Conservation (phyloP, 2,113 vertebrate genomes). For the Pelusios castaneus region DNA sequence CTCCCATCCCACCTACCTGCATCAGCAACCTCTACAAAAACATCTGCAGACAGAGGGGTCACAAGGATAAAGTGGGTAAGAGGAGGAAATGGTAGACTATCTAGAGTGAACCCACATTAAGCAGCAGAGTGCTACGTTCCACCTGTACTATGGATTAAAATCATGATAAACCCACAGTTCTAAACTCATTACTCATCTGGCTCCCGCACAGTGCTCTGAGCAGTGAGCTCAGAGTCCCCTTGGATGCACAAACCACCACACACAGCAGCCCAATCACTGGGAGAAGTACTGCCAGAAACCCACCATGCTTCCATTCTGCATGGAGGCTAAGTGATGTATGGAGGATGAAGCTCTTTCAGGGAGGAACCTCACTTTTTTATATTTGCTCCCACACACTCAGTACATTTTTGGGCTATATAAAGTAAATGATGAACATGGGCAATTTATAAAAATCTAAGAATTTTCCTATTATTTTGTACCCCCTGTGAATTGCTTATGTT, state of each 20-base stretch:
- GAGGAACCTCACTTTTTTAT: background rate
- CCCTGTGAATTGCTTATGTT: background rate
- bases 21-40: background rate
- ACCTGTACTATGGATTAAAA: accelerated
- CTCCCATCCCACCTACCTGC: background rate
- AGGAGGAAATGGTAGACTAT: background rate
- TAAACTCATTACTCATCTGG: background rate
- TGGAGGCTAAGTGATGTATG: background rate
- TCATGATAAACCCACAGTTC: background rate
- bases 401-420: background rate
- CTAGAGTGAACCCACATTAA: background rate
- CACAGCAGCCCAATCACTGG: background rate
- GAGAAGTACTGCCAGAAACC: background rate
- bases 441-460: accelerated
- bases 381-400: background rate
- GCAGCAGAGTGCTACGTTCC: background rate
- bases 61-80: background rate
- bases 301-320: accelerated
- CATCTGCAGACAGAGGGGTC: background rate
- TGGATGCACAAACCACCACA: background rate
- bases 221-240: background rate
- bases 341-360: background rate
- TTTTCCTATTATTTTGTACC: background rate
- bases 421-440: background rate
- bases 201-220: accelerated